A percentile compares a stretch with the other conserved stretches of the same genome.
Conservation (phyloP, 2,888 invertebrate species). For the Eupithecia centaureata region DNA sequence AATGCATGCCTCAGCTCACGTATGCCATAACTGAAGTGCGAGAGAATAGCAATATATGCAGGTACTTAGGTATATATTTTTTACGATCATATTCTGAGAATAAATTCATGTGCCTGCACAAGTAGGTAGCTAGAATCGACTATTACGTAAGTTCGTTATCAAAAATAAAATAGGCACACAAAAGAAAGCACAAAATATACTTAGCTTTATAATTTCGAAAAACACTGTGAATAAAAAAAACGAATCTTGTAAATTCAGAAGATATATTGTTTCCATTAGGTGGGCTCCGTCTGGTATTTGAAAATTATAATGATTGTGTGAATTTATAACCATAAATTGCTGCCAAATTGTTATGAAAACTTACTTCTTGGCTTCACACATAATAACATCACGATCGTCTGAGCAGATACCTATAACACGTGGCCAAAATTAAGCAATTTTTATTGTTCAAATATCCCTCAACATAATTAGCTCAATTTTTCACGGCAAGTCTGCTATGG, state of each 20-base stretch:
- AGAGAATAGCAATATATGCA: not conserved
- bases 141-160: no score
- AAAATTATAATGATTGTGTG: not conserved
- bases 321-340: not conserved
- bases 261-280: not conserved
- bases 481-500: not conserved
- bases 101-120: not conserved
- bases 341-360: not conserved
- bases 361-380: not conserved
- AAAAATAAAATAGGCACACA: not conserved
- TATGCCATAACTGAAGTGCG: constrained; percentile 44
- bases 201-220: not conserved
- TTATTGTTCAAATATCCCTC: not conserved
- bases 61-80: not conserved
- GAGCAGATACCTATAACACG: not conserved
- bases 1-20: constrained; percentile 58
- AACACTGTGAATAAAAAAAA: not conserved
- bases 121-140: no score
- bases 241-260: not conserved
- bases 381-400: not conserved
- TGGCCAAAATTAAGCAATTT: not conserved
- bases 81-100: not conserved
- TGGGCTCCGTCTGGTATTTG: not conserved
- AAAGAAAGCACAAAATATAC: not conserved
- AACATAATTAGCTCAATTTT: not conserved